Evolutionary conservation across 2,888 invertebrate genomes (phyloP).

Genomic region (Carterocephalus palaemon): DNA sequence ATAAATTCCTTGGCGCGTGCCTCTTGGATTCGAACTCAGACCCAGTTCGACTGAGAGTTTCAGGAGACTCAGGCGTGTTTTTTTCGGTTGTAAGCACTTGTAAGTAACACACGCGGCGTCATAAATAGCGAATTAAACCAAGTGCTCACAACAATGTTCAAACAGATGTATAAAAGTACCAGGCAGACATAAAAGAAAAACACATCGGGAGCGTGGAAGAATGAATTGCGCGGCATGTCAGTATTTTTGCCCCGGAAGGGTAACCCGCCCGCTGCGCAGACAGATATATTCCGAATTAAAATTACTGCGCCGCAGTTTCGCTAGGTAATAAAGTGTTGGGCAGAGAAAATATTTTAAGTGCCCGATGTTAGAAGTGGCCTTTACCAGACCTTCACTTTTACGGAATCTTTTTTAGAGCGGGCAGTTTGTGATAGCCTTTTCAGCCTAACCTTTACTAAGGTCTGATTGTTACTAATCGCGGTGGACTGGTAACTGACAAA

Average conservation of each 20-base stretch:
- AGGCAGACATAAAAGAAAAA: conserved; percentile 23
- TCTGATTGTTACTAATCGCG: no score
- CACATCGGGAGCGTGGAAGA: conserved; percentile 17
- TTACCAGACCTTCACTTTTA: no score
- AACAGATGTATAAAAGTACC: conserved; percentile 24
- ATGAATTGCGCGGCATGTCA: conserved; percentile 19
- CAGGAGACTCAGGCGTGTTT: no score
- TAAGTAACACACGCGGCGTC: no score
- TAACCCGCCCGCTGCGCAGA: conserved; percentile 11
- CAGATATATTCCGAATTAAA: conserved; percentile 20
- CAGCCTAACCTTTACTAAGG: no score
- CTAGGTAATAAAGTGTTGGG: conserved; percentile 6
- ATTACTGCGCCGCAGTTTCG: not conserved
- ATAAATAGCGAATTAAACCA: not conserved
- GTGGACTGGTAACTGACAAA: no score
- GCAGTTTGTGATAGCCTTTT: no score
- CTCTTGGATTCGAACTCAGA: no score
- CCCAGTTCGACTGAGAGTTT: no score
- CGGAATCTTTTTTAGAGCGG: no score
- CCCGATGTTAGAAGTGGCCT: not conserved
- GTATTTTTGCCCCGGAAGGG: conserved; percentile 22
- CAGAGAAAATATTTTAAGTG: not conserved
- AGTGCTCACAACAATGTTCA: conserved; percentile 1
- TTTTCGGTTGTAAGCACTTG: no score
- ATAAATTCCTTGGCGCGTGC: no score